Evolutionary conservation across 92 coral and sea anemone species (phyloP).

Genomic region (Epizoanthus stellaris): DNA sequence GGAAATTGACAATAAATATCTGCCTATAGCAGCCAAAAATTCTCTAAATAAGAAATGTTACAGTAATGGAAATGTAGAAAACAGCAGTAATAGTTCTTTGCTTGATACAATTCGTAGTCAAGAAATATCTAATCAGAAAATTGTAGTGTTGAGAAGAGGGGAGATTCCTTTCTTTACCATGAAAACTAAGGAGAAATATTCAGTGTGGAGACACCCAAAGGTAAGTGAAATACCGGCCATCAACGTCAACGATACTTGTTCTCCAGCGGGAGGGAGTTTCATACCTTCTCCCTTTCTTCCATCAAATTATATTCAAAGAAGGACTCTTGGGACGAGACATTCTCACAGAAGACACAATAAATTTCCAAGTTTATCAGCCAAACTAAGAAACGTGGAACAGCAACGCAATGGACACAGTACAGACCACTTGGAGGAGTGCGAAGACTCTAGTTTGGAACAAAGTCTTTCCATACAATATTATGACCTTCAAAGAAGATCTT

Average conservation of each 20-base stretch:
- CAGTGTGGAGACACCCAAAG: slow-evolving; percentile 23
- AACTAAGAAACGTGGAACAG: neutral
- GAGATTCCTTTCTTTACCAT: neutral
- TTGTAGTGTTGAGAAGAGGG: slow-evolving; percentile 5
- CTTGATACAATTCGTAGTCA: neutral
- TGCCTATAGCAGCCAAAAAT: neutral
- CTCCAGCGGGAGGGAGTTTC: neutral
- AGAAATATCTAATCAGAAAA: neutral
- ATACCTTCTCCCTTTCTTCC: neutral
- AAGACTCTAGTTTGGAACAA: slow-evolving; percentile 6
- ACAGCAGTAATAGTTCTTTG: neutral
- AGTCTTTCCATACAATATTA: slow-evolving; percentile 24
- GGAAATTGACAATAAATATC: neutral
- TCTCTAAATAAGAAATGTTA: neutral
- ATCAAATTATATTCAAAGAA: neutral
- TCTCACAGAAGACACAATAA: neutral
- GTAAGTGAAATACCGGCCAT: neutral
- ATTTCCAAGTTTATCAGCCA: neutral
- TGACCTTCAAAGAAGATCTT: slow-evolving; percentile 5
- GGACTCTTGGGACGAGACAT: neutral
- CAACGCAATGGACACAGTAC: neutral
- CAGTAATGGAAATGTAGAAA: neutral
- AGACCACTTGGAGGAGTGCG: neutral
- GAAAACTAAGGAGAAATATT: neutral
- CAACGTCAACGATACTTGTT: neutral